Percentiles rank a stretch among this genome's conserved stretches.
Evolutionary conservation across 2,888 invertebrate species (phyloP).

Genomic region (Suillia variegata): DNA sequence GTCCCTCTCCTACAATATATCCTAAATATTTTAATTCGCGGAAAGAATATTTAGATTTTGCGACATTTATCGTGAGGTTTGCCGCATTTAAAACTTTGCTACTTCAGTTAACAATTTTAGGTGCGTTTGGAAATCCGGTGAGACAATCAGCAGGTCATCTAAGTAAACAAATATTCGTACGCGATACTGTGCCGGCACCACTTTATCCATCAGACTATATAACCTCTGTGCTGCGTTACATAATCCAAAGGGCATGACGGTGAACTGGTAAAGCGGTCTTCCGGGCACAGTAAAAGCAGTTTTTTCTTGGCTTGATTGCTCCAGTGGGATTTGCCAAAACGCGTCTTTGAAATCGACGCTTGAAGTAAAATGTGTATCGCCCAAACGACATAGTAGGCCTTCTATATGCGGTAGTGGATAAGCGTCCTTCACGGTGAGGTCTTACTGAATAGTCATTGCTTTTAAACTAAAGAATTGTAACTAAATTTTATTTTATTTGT

Average conservation of each 20-base stretch:
- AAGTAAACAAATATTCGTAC: slow-evolving; percentile 15
- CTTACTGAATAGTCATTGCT: too few species aligned
- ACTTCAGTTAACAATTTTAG: slow-evolving; percentile 1
- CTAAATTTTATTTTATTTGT: too few species aligned
- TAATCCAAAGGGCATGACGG: slow-evolving; percentile 20
- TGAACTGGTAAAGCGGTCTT: slow-evolving; percentile 17
- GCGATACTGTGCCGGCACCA: slow-evolving; percentile 10
- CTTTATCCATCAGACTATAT: slow-evolving; percentile 20
- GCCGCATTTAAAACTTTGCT: slow-evolving; percentile 3
- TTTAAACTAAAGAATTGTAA: too few species aligned
- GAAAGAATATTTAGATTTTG: slow-evolving; percentile 12
- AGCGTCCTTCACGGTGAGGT: background rate
- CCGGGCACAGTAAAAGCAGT: slow-evolving; percentile 18
- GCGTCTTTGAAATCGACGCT: slow-evolving; percentile 9
- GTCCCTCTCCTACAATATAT: slow-evolving; percentile 10
- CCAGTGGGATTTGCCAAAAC: slow-evolving; percentile 1
- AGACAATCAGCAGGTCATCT: slow-evolving; percentile 13
- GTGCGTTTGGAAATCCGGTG: slow-evolving; percentile 10
- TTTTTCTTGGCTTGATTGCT: background rate
- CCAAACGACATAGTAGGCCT: slow-evolving; percentile 8
- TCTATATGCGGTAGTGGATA: slow-evolving; percentile 1
- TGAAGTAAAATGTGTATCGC: slow-evolving; percentile 5
- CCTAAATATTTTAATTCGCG: slow-evolving; percentile 19
- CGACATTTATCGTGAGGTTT: slow-evolving; percentile 15
- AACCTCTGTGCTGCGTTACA: slow-evolving; percentile 18